Evolutionary conservation across 2,888 invertebrate genomes (phyloP), one percentile per base, ranked within the genome.

Genomic region (Acanthoscelides obtectus): DNA sequence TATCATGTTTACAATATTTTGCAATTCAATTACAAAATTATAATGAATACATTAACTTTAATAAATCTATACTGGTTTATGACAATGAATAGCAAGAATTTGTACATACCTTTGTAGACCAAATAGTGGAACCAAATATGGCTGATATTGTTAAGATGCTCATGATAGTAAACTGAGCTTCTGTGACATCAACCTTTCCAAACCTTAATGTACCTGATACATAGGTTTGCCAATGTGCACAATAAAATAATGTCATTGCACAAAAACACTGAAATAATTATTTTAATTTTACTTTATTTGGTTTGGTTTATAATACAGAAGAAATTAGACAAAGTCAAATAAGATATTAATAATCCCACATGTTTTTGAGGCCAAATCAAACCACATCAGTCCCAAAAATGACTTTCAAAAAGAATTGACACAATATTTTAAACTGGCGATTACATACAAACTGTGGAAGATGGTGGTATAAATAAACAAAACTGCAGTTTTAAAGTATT

Each of bases 161-260:
- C 78, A 99, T 98, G 78, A 99, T 96, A 69, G 93, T 92, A 86
- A 96, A 93, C 87, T 99, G 99, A 5, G 98, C 98, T 87, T 99
- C 99, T 0, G 99, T 99, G 27, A 99, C 99, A 88, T 99, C 99
- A 79, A 99, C 89, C 85, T 90, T 92, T 69, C 97, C 97, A 87
- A 97, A 95, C 79, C 92, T 90, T 79, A 97, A 87, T 22, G 95
- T 96, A 68, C 97, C 99, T 75, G 99, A 98, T 65, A 99, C 98
- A 86, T 99, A 99, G 0, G 99, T 98, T 85, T 99, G 98, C 99
- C 99, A 99, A 86, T 99, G 99, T 21, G 99, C 99, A 86, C 96
- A 96, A 87, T 99, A 99, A 88, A 99, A 99, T 76, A 99, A 87
- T 45, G 96, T 93, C 88, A 97, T 94, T 25, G 97, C 97, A 86